phyloP scores from a whole-genome alignment of 2,888 invertebrate species.

The Cerastis rubricosa region DNA sequence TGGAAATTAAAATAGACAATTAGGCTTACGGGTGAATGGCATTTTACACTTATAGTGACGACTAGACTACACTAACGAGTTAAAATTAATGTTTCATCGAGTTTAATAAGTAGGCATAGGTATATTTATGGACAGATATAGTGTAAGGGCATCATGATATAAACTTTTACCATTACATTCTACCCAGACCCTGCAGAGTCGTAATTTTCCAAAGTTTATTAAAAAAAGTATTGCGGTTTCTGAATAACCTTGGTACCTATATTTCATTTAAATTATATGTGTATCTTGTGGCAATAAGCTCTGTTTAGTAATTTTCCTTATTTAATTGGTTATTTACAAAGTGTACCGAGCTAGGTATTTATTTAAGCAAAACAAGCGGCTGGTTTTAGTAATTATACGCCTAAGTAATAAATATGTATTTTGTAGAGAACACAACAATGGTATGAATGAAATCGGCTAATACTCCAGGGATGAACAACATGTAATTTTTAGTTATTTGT shows the following conservation, averaged over 20 bases:
- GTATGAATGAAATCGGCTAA: background rate
- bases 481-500: background rate
- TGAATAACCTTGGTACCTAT: background rate
- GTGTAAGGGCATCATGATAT: background rate
- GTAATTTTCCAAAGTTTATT: background rate
- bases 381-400: constrained; percentile 16
- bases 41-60: constrained; percentile 48
- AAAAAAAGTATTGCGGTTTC: background rate
- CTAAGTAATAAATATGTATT: constrained; percentile 22
- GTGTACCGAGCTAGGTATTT: background rate
- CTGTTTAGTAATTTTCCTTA: background rate
- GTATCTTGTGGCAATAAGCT: background rate
- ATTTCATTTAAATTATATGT: background rate
- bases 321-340: background rate
- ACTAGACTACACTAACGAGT: constrained; percentile 31
- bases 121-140: background rate
- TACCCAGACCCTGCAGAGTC: background rate
- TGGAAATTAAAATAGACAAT: constrained; percentile 79
- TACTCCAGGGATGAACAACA: background rate
- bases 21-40: constrained; percentile 73
- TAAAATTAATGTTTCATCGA: constrained; percentile 39
- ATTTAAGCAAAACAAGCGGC: background rate
- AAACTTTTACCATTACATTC: background rate
- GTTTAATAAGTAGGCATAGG: background rate
- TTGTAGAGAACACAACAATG: background rate